A percentile compares a stretch with the other conserved stretches of the same genome.
Conservation (phyloP, 1,140 invertebrate genomes). For the Pseudoatta argentina region DNA sequence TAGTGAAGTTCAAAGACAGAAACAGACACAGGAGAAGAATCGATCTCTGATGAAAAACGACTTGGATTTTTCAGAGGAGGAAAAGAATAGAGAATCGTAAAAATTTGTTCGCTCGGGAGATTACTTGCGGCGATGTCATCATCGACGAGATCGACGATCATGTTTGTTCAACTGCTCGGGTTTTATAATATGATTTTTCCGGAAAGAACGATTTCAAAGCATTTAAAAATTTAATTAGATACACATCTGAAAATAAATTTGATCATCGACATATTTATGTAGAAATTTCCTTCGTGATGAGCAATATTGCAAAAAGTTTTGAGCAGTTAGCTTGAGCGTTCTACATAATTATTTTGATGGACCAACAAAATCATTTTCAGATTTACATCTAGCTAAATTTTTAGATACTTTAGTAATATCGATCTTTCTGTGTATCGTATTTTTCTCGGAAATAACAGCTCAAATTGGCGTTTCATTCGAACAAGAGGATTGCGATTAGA, state of each 20-base stretch:
- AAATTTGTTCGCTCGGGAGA: slow-evolving; percentile 53
- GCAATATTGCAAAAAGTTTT: too few species aligned
- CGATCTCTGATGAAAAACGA: slow-evolving; percentile 29
- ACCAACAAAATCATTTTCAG: too few species aligned
- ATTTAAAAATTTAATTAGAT: too few species aligned
- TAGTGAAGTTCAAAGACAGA: slow-evolving; percentile 14
- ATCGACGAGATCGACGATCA: slow-evolving; percentile 9
- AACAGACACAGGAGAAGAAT: slow-evolving; percentile 11
- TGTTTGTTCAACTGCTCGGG: slow-evolving; percentile 16
- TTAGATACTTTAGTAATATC: too few species aligned
- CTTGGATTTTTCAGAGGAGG: slow-evolving; percentile 40
- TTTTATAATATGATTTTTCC: slow-evolving; percentile 21
- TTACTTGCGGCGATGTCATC: slow-evolving; percentile 55
- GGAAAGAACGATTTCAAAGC: too few species aligned
- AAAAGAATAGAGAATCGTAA: slow-evolving; percentile 50
- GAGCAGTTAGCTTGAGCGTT: too few species aligned
- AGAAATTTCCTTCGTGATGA: too few species aligned
- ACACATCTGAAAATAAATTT: too few species aligned
- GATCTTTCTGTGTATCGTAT: not conserved
- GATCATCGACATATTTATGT: too few species aligned
- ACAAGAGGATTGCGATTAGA: slow-evolving; percentile 6
- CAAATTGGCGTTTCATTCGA: slow-evolving; percentile 19
- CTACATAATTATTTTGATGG: too few species aligned
- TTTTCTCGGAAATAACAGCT: slow-evolving; percentile 14
- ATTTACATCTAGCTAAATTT: too few species aligned